Percentiles rank a stretch among this genome's conserved stretches.
Conservation (phyloP, 2,797 vertebrate genomes). For the Anas bahamensis region DNA sequence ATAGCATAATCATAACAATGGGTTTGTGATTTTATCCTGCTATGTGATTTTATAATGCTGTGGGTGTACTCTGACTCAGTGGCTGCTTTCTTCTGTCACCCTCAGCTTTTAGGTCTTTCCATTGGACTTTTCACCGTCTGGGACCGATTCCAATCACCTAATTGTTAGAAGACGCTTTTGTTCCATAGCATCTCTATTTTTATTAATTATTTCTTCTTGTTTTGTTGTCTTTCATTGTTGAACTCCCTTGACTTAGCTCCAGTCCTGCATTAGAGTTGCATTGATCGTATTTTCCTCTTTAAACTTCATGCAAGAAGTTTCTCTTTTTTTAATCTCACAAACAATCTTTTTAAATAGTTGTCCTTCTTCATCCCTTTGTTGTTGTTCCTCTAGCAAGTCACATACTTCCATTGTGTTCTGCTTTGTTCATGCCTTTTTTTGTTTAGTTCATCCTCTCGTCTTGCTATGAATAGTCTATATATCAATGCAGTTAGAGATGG, state of each 20-base stretch:
- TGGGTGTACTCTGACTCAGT: background rate
- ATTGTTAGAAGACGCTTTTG: slow-evolving; percentile 16
- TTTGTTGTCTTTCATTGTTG: background rate
- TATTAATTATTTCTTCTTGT: background rate
- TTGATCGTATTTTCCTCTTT: slow-evolving; percentile 6
- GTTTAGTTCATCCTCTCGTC: slow-evolving; percentile 28
- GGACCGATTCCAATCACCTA: slow-evolving; percentile 53
- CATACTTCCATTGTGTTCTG: slow-evolving; percentile 12
- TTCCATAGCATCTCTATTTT: background rate
- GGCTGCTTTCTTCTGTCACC: background rate
- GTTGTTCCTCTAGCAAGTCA: slow-evolving; percentile 20
- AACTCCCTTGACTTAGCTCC: background rate
- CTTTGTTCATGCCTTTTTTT: slow-evolving; percentile 14
- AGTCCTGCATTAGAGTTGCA: background rate
- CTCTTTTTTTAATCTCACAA: background rate
- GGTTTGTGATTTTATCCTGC: slow-evolving; percentile 13
- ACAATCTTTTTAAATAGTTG: slow-evolving; percentile 24
- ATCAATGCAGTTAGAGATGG: background rate
- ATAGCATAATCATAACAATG: background rate
- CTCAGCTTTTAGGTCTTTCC: slow-evolving; percentile 29
- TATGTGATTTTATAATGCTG: background rate
- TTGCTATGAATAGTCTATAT: background rate
- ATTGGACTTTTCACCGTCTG: slow-evolving; percentile 26
- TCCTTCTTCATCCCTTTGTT: slow-evolving; percentile 18
- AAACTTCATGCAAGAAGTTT: background rate